Percentiles rank a stretch among this genome's conserved stretches.
Evolutionary conservation across 2,113 vertebrate genomes (phyloP).

Genomic region (Pollachius pollachius): DNA sequence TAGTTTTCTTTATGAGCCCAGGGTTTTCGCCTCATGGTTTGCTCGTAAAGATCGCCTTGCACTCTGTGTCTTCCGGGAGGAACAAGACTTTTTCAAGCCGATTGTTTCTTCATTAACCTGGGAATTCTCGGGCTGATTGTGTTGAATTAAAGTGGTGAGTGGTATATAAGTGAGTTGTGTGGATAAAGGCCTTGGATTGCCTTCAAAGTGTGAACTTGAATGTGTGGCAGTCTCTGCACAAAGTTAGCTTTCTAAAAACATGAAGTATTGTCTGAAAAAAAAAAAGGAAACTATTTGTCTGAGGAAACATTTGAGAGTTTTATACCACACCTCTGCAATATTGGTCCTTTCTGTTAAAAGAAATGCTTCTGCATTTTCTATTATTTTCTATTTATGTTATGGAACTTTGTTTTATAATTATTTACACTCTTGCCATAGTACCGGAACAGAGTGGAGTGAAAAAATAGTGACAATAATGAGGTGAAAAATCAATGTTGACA

Average conservation of each 20-base stretch:
- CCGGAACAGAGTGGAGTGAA: too few relatives aligned
- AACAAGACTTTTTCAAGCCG: constrained; percentile 42
- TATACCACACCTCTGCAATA: too few relatives aligned
- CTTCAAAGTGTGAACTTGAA: constrained; percentile 60
- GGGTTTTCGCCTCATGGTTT: neutral
- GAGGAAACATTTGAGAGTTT: constrained; percentile 37
- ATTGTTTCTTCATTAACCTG: constrained; percentile 44
- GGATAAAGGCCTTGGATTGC: constrained; percentile 47
- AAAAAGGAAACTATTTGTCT: constrained; percentile 23
- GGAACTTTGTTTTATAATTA: neutral
- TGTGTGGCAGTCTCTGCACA: constrained; percentile 44
- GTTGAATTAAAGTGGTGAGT: constrained; percentile 49
- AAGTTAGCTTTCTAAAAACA: constrained; percentile 41
- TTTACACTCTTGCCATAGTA: too few relatives aligned
- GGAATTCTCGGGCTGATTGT: constrained; percentile 50
- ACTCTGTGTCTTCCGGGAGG: constrained; percentile 15
- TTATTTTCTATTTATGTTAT: neutral
- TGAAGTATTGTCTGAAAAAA: neutral
- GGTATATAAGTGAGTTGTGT: constrained; percentile 48
- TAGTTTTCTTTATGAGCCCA: too few relatives aligned
- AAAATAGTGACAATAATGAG: too few relatives aligned
- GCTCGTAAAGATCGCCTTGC: neutral
- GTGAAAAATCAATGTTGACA: too few relatives aligned
- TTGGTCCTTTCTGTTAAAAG: neutral
- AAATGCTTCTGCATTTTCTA: too few relatives aligned